These are phyloP conservation scores for Pogonomyrmex barbatus DNA, from an alignment of 1,140 invertebrate genomes.

Conservation along the genomic window DNA sequence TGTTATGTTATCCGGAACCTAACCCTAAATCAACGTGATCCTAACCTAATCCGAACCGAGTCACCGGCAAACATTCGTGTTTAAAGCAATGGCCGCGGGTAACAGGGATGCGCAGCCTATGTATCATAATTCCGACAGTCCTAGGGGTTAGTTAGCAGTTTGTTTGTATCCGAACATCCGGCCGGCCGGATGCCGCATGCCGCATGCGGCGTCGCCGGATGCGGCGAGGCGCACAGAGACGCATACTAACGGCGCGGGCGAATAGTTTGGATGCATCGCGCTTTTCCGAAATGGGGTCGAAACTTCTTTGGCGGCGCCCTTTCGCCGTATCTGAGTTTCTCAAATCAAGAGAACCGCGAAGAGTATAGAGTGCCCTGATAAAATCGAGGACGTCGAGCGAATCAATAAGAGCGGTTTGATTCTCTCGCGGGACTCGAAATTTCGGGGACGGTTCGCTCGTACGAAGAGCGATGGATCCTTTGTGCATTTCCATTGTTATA, in stretches of 20 bases:
- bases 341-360: not conserved
- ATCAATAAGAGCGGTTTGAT: not conserved
- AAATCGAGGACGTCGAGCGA: not conserved
- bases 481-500: not conserved
- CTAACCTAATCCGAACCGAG: not conserved
- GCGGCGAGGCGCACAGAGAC: slow-evolving; percentile 22
- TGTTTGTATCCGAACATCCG: slow-evolving; percentile 57
- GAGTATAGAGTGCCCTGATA: not conserved
- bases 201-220: slow-evolving; percentile 52
- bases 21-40: not conserved
- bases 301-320: not conserved
- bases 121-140: slow-evolving; percentile 58
- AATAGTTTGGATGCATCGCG: slow-evolving; percentile 36
- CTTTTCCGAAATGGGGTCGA: slow-evolving; percentile 36
- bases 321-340: slow-evolving; percentile 23
- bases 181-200: slow-evolving; percentile 50
- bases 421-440: not conserved
- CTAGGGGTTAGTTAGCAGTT: slow-evolving; percentile 58
- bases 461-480: not conserved
- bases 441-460: not conserved
- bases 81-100: slow-evolving; percentile 27
- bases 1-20: not conserved
- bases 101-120: slow-evolving; percentile 28
- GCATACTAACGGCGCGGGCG: slow-evolving; percentile 44
- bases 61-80: not conserved